phyloP scores from a whole-genome alignment of 2,888 invertebrate species.

The Drosophila silvestris region DNA sequence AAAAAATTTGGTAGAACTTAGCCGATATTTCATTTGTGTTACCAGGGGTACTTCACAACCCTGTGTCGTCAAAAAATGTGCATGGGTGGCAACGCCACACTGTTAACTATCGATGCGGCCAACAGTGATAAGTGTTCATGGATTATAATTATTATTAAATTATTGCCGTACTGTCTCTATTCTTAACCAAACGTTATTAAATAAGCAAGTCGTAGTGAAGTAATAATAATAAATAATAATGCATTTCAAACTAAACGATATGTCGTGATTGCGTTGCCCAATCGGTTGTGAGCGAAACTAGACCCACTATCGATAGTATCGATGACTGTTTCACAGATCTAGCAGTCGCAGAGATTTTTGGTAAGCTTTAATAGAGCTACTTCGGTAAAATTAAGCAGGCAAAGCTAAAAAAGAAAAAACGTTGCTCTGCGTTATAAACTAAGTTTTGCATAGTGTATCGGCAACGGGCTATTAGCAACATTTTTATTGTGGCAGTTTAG shows the following conservation, averaged over 20 bases:
- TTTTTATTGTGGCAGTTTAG: not conserved
- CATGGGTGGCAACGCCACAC: not conserved
- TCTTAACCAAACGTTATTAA: not conserved
- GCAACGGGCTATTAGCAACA: not conserved
- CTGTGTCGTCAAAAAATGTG: not conserved
- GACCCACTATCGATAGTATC: slow-evolving; percentile 29
- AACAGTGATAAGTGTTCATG: not conserved
- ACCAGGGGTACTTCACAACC: slow-evolving; percentile 35
- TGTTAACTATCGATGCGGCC: not conserved
- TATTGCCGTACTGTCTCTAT: not conserved
- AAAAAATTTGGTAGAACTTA: slow-evolving; percentile 35
- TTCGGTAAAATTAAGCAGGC: slow-evolving; percentile 24
- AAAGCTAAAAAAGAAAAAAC: not conserved
- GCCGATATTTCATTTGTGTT: slow-evolving; percentile 29
- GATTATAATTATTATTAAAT: not conserved
- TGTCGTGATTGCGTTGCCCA: not conserved
- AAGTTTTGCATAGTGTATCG: not conserved
- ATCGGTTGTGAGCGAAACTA: slow-evolving; percentile 9
- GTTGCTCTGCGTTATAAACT: not conserved
- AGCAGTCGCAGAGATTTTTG: slow-evolving; percentile 68
- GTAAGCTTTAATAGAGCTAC: slow-evolving; percentile 56
- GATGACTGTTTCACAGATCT: slow-evolving; percentile 44
- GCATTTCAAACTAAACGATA: not conserved
- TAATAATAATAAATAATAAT: not conserved
- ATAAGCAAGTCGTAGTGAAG: not conserved